Evolutionary conservation across 2,113 vertebrate species (phyloP).

Genomic region (Zapus hudsonius): DNA sequence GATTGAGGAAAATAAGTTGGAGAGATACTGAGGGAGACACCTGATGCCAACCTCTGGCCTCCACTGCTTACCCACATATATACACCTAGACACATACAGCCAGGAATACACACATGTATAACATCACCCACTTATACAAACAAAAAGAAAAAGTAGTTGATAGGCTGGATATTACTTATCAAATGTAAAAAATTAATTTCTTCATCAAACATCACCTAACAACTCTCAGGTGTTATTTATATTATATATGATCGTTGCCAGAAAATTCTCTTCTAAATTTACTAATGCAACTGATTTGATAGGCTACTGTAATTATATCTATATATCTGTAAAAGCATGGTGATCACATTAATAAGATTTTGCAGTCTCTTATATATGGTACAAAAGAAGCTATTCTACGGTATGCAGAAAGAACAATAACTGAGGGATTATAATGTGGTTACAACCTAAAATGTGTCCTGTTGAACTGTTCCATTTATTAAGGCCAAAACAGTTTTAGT

Average conservation of each 20-base stretch:
- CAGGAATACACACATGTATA: too few relatives aligned
- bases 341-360: not conserved
- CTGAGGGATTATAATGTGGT: not conserved
- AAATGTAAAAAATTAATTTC: not conserved
- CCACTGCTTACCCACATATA: too few relatives aligned
- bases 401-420: not conserved
- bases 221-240: not conserved
- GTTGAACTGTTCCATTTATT: constrained; percentile 21
- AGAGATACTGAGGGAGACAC: too few relatives aligned
- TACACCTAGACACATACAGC: too few relatives aligned
- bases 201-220: not conserved
- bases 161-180: not conserved
- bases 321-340: not conserved
- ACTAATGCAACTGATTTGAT: not conserved
- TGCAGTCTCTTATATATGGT: not conserved
- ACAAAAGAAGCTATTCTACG: not conserved
- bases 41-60: too few relatives aligned
- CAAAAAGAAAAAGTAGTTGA: not conserved
- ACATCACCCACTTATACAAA: too few relatives aligned
- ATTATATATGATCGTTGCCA: not conserved
- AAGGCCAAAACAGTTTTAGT: not conserved
- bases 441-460: not conserved
- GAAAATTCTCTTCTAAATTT: constrained; percentile 42
- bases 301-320: not conserved
- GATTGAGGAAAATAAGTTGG: too few relatives aligned